Conservation (phyloP, 2,113 vertebrate species). For the Rhodinocichla rosea region DNA sequence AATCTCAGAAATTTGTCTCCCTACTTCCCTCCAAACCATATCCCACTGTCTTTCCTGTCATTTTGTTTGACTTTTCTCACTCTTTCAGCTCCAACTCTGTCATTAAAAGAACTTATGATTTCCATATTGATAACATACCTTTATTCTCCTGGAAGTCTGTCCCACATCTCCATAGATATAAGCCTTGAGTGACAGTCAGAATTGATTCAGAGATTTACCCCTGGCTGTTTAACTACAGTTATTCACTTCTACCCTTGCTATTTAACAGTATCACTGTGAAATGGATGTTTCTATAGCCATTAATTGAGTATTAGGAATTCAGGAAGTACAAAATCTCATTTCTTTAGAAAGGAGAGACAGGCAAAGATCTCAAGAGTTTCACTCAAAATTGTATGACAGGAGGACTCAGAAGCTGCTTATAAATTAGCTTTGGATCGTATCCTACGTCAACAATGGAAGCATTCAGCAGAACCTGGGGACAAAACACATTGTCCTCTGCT, state of each 20-base stretch:
- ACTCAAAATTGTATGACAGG: background rate
- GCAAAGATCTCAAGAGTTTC: conserved; percentile 2
- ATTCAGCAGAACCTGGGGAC: conserved; percentile 30
- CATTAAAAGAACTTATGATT: background rate
- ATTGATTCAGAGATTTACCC: background rate
- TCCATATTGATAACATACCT: background rate
- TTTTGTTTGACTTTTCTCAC: background rate
- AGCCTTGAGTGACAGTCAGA: background rate
- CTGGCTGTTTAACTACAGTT: background rate
- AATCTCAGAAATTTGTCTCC: background rate
- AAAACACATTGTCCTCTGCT: conserved; percentile 48
- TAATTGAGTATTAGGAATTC: background rate
- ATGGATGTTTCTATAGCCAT: background rate
- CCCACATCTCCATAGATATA: background rate
- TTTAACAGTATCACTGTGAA: background rate
- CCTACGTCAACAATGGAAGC: conserved; percentile 41
- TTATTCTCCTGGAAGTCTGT: background rate
- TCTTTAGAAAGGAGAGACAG: background rate
- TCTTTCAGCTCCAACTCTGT: background rate
- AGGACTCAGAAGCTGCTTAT: background rate
- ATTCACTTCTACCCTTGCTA: background rate
- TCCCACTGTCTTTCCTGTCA: background rate
- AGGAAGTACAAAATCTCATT: background rate
- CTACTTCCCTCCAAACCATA: background rate
- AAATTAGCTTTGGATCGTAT: conserved; percentile 5